Percentiles rank a stretch among this genome's conserved stretches.
These are phyloP conservation scores for Musca vetustissima DNA, from an alignment of 1,140 invertebrate species.

Conservation along the genomic window DNA sequence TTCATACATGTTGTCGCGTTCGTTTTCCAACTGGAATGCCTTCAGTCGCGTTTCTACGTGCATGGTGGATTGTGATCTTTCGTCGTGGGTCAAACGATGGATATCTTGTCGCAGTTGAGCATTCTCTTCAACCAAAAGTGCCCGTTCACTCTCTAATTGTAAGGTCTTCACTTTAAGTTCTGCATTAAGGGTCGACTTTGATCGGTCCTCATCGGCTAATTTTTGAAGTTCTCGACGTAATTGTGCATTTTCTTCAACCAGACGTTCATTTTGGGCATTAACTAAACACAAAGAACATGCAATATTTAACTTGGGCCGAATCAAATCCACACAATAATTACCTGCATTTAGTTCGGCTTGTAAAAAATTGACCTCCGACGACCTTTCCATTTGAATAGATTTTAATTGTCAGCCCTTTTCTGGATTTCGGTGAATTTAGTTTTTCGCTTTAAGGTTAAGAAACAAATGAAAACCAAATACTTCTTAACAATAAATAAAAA, in stretches of 20 bases:
- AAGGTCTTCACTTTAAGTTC: conserved; percentile 44
- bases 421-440: too few relatives aligned
- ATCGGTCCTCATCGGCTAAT: conserved; percentile 31
- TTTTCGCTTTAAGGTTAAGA: too few relatives aligned
- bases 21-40: conserved; percentile 42
- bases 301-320: background rate
- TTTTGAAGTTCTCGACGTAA: conserved; percentile 40
- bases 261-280: conserved; percentile 35
- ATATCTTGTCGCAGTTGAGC: conserved; percentile 40
- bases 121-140: conserved; percentile 42
- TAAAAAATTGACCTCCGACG: background rate
- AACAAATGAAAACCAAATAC: too few relatives aligned
- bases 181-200: conserved; percentile 37
- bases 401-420: too few relatives aligned
- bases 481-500: too few relatives aligned
- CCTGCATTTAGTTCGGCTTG: background rate
- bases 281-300: conserved; percentile 27
- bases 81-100: conserved; percentile 31
- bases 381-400: background rate
- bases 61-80: conserved; percentile 33
- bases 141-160: conserved; percentile 44
- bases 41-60: conserved; percentile 46
- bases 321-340: background rate
- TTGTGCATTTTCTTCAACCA: conserved; percentile 44
- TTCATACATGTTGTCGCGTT: conserved; percentile 41